A percentile compares a stretch with the other conserved stretches of the same genome.
Conservation (phyloP, 2,113 vertebrate genomes). For the Grus americana region DNA sequence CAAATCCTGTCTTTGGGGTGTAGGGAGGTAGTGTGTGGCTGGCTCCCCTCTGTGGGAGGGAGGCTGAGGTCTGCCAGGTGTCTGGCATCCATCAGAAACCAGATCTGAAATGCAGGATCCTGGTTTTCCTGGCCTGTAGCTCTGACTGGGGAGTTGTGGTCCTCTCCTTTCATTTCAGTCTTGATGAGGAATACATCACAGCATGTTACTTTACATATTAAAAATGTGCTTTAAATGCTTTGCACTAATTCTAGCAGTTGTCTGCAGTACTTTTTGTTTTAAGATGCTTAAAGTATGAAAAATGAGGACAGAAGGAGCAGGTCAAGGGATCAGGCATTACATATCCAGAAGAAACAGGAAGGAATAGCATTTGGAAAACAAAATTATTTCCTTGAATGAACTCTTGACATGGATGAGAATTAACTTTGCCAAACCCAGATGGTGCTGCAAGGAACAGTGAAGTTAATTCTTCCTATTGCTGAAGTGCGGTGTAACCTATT, state of each 20-base stretch:
- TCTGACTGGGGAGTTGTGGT: neutral
- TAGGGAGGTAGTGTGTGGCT: neutral
- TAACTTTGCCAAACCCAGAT: conserved; percentile 56
- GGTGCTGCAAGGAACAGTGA: conserved; percentile 21
- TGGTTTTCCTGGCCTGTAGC: neutral
- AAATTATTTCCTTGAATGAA: conserved; percentile 52
- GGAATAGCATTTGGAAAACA: conserved; percentile 40
- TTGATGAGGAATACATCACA: neutral
- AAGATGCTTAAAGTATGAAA: conserved; percentile 15
- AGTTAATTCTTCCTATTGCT: conserved; percentile 54
- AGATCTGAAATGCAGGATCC: neutral
- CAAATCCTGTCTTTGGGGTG: neutral
- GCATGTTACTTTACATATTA: neutral
- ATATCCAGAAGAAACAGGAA: conserved; percentile 16
- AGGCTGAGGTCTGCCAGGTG: neutral
- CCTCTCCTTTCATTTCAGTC: neutral
- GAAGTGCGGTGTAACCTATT: conserved; percentile 42
- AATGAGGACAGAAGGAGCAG: conserved; percentile 41
- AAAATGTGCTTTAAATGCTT: neutral
- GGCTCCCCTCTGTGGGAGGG: neutral
- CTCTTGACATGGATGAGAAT: conserved; percentile 41
- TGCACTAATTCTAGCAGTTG: neutral
- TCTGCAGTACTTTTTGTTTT: neutral
- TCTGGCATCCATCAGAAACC: neutral
- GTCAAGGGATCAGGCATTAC: conserved; percentile 28